A percentile compares a stretch with the other conserved stretches of the same genome.
Conservation (phyloP, 2,888 invertebrate genomes). For the Neoscelio sp. region DNA sequence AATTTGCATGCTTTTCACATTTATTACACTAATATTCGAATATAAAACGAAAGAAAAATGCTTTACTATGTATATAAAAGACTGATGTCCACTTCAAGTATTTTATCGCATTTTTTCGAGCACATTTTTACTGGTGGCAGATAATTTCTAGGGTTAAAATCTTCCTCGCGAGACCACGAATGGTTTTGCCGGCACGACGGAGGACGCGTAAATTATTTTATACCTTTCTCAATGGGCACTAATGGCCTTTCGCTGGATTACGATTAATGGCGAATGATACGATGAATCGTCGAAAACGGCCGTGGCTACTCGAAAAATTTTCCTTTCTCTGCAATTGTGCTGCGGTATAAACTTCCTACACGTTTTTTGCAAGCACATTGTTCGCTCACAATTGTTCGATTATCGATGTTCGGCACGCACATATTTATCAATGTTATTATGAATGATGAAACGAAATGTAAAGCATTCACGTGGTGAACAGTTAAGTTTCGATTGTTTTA, state of each 20-base stretch:
- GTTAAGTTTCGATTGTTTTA: constrained; percentile 3
- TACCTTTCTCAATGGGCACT: constrained; percentile 72
- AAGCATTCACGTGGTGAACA: constrained; percentile 24
- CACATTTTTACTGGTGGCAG: constrained; percentile 50
- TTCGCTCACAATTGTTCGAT: constrained; percentile 32
- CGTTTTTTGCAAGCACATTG: constrained; percentile 34
- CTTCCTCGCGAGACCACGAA: constrained; percentile 62
- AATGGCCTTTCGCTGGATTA: constrained; percentile 72
- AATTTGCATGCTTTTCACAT: constrained; percentile 29
- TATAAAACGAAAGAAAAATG: constrained; percentile 40
- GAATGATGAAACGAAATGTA: constrained; percentile 21
- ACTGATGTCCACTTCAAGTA: constrained; percentile 57
- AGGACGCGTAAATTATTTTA: constrained; percentile 76
- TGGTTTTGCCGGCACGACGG: constrained; percentile 49
- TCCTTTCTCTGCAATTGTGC: constrained; percentile 17
- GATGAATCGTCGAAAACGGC: constrained; percentile 61
- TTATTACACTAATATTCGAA: constrained; percentile 29
- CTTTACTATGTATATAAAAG: constrained; percentile 29
- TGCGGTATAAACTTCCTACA: constrained; percentile 17
- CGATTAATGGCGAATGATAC: constrained; percentile 75
- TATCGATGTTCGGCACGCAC: neutral
- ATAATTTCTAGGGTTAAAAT: constrained; percentile 62
- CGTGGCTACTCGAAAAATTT: constrained; percentile 27
- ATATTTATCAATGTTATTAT: constrained; percentile 21
- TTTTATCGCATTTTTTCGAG: constrained; percentile 57